Conservation (phyloP, 2,888 invertebrate species). For the Muscina levida region DNA sequence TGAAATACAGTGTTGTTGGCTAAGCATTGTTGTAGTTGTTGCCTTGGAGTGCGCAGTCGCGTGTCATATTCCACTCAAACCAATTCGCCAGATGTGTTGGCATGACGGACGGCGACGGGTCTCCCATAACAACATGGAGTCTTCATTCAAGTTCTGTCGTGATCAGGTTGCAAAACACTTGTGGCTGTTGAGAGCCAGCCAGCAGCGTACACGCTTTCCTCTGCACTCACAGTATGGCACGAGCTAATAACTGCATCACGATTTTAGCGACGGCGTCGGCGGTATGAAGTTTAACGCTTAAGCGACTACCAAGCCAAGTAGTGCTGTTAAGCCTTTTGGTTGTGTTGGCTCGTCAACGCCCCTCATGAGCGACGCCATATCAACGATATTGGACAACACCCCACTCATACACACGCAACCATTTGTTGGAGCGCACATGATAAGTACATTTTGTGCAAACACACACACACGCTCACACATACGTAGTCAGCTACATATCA, state of each 20-base stretch:
- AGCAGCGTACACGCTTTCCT: not conserved
- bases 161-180: conserved; percentile 56
- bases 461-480: no score
- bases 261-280: no score
- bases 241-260: not conserved
- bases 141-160: conserved; percentile 6
- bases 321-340: no score
- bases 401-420: conserved; percentile 23
- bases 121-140: conserved; percentile 33
- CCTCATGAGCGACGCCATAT: conserved; percentile 58
- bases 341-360: conserved; percentile 44
- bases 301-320: no score
- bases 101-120: no score
- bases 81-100: not conserved
- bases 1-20: not conserved
- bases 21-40: not conserved
- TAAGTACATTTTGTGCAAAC: no score
- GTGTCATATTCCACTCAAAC: conserved; percentile 26
- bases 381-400: conserved; percentile 38
- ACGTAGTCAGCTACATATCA: no score
- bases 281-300: no score
- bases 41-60: conserved; percentile 44
- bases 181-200: conserved; percentile 27
- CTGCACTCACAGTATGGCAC: not conserved
- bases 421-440: not conserved